Conservation (phyloP, 2,113 vertebrate genomes). For the Cyrtonyx montezumae region DNA sequence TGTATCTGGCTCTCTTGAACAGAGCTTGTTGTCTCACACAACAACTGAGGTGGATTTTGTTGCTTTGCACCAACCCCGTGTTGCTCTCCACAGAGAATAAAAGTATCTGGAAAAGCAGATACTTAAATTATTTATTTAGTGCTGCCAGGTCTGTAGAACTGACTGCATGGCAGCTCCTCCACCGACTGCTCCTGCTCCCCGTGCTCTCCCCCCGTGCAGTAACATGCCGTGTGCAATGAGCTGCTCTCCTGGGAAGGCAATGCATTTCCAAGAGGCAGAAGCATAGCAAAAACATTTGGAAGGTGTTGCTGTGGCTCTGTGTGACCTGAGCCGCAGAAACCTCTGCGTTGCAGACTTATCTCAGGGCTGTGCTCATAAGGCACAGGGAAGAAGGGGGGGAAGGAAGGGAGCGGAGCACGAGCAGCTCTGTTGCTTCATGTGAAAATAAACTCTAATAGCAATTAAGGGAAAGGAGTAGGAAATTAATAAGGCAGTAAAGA, state of each 20-base stretch:
- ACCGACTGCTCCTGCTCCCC: not conserved
- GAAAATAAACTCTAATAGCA: constrained; percentile 39
- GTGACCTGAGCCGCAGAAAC: constrained; percentile 46
- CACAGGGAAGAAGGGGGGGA: not conserved
- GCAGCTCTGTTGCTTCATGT: not conserved
- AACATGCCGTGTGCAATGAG: not conserved
- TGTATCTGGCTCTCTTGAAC: not conserved
- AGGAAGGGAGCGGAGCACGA: not conserved
- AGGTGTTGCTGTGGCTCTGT: constrained; percentile 23
- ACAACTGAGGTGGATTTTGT: not conserved
- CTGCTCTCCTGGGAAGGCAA: constrained; percentile 17
- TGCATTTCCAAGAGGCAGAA: constrained; percentile 12
- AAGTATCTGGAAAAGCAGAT: not conserved
- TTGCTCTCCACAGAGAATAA: not conserved
- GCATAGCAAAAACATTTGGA: not conserved
- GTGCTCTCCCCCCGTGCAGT: not conserved
- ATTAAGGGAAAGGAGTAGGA: constrained; percentile 30
- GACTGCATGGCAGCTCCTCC: not conserved
- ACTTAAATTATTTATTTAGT: not conserved
- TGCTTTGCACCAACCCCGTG: not conserved
- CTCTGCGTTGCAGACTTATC: not conserved
- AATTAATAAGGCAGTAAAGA: constrained; percentile 41
- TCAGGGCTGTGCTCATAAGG: not conserved
- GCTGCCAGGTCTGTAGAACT: not conserved
- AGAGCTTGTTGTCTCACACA: not conserved